These are phyloP conservation scores for Panthera tigris DNA, from an alignment of 2,113 vertebrate species.

Conservation along the genomic window DNA sequence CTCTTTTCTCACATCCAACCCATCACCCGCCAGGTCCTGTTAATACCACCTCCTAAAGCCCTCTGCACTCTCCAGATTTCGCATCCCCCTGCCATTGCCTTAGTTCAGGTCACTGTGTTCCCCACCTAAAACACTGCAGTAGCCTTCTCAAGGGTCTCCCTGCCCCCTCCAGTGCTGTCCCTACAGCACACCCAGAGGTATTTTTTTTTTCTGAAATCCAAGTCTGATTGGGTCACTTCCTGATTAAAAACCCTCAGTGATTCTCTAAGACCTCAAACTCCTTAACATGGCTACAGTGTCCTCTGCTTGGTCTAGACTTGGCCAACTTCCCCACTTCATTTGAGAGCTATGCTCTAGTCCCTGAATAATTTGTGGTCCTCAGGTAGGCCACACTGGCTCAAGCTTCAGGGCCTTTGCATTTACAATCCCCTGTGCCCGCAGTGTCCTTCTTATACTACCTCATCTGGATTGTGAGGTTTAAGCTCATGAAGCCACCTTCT, in stretches of 20 bases:
- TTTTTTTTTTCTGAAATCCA: background rate
- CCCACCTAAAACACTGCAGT: background rate
- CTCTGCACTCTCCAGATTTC: background rate
- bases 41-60: background rate
- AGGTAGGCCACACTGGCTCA: background rate
- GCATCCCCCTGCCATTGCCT: accelerated
- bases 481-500: background rate
- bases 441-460: background rate
- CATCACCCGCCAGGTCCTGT: background rate
- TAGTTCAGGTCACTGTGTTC: too few species aligned
- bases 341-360: background rate
- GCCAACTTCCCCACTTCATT: background rate
- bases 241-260: background rate
- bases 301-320: background rate
- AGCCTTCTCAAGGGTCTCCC: background rate
- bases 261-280: background rate
- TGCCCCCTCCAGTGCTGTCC: too few species aligned
- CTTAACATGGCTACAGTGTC: background rate
- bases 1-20: background rate
- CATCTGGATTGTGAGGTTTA: background rate
- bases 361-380: background rate
- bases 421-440: background rate
- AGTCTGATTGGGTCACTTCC: background rate
- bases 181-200: background rate
- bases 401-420: background rate